Base-by-base conservation (phyloP, 2,113 vertebrate genomes). In the Sterna hirundo region DNA sequence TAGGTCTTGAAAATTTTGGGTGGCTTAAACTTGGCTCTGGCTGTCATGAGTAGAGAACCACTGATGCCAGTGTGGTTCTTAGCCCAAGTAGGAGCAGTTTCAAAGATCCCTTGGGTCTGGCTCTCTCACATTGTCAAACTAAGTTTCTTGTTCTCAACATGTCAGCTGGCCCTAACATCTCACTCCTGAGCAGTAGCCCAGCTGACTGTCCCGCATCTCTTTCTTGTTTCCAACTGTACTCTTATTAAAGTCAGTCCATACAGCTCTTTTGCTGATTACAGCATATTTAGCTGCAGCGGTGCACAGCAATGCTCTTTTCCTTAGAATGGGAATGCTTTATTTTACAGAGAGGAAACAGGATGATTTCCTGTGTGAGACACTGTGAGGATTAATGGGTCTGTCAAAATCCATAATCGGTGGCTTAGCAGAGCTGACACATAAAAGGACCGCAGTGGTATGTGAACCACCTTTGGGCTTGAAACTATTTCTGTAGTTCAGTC, bases 381-480 rank as follows among this genome's bases (percentile, higher is more conserved):
- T 5, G 46, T 22, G 68, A 90, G 72, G 83, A 88, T 97, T 94
- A 85, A 92, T 86, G 88, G 40, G 32, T 86, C 93, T 94, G 93
- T 89, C 94, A 96, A 38, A 88, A 86, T 51, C 25, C 0, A 2
- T 66, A 68, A 78, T 75, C 3, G 0, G 46, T 0, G 0, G 74
- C 46, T 97, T 86, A 93, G 90, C 74, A 62, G 88, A 92, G 90
- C 90, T 84, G 90, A 82, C 42, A 86, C 55, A 58, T 78, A 77
- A 94, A 89, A 88, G 93, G 57, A 62, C 52, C 0, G 1, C 20
- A 26, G 78, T 71, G 68, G 66, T 86, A 36, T 90, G 76, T 86
- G 83, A 96, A 69, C 83, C 72, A 91, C 88, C 72, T 96, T 94
- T 2, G 4, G 88, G 40, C 65, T 93, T 66, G 18, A 58, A 77